phyloP scores from a whole-genome alignment of 2,888 invertebrate genomes.

The Drosophila kambysellisi region DNA sequence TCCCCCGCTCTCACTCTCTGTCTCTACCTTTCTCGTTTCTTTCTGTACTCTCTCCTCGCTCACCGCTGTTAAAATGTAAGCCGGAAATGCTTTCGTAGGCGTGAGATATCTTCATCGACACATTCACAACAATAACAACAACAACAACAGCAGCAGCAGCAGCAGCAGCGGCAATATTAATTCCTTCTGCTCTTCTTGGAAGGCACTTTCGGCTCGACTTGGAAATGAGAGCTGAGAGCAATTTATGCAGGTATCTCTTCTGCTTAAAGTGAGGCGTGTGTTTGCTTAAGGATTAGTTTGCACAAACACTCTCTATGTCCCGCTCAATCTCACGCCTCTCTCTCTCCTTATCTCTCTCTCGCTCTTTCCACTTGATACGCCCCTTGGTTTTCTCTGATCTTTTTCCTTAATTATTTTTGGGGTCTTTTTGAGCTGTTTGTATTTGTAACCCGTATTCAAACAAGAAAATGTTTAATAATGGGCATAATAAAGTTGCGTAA shows the following conservation, averaged over 20 bases:
- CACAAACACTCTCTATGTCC: conserved; percentile 18
- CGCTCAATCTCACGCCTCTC: conserved; percentile 20
- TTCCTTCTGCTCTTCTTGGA: conserved; percentile 49
- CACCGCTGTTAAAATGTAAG: conserved; percentile 42
- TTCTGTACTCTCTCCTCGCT: not conserved
- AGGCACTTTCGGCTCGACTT: conserved; percentile 40
- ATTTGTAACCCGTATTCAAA: not conserved
- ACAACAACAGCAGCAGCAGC: conserved; percentile 11
- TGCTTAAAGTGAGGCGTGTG: conserved; percentile 51
- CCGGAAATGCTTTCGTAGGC: conserved; percentile 77
- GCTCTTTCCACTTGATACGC: conserved; percentile 52
- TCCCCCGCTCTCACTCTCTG: not conserved
- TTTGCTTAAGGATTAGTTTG: conserved; percentile 70
- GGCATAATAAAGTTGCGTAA: not conserved
- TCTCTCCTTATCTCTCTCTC: not conserved
- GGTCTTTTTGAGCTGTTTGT: conserved; percentile 3
- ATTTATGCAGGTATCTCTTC: conserved; percentile 71
- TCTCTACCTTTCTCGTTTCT: not conserved
- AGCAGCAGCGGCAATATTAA: conserved; percentile 16
- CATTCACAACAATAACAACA: conserved; percentile 20
- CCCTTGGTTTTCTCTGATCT: conserved; percentile 64
- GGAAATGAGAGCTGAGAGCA: conserved; percentile 3
- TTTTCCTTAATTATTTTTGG: conserved; percentile 2
- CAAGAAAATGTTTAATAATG: not conserved
- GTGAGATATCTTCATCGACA: conserved; percentile 76